Evolutionary conservation across 2,888 invertebrate genomes (phyloP).

Genomic region (Ptychoptera contaminata): DNA sequence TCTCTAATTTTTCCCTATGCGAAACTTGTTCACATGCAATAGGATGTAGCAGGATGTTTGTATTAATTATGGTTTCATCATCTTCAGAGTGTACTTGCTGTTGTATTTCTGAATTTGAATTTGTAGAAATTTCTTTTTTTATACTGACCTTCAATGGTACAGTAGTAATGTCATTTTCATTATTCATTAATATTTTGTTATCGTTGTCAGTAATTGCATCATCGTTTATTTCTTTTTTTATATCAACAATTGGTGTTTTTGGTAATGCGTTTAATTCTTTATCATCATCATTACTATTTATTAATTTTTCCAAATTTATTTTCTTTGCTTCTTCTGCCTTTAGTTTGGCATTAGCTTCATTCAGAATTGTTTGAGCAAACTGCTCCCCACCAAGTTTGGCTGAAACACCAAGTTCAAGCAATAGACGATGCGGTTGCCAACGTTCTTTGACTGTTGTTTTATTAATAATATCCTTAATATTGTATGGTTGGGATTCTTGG

Average conservation of each 20-base stretch:
- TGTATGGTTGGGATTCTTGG: slow-evolving; percentile 46
- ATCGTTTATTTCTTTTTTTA: slow-evolving; percentile 23
- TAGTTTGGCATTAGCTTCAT: slow-evolving; percentile 23
- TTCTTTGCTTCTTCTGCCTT: slow-evolving; percentile 14
- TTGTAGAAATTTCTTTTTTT: slow-evolving; percentile 6
- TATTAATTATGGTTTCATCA: slow-evolving; percentile 12
- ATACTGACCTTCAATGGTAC: slow-evolving; percentile 15
- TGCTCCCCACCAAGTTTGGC: slow-evolving; percentile 57
- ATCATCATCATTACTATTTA: background rate
- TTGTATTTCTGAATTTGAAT: too few species aligned
- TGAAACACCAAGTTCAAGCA: slow-evolving; percentile 68
- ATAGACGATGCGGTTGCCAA: slow-evolving; percentile 66
- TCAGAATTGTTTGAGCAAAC: slow-evolving; percentile 33
- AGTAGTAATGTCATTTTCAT: slow-evolving; percentile 20
- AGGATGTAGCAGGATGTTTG: slow-evolving; percentile 32
- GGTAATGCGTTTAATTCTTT: slow-evolving; percentile 8
- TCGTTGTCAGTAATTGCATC: slow-evolving; percentile 5
- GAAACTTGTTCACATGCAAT: slow-evolving; percentile 41
- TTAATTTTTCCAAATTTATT: slow-evolving; percentile 9
- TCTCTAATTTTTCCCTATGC: slow-evolving; percentile 39
- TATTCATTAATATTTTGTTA: slow-evolving; percentile 14
- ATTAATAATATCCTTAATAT: slow-evolving; percentile 4
- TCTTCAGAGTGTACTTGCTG: background rate
- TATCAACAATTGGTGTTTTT: slow-evolving; percentile 10
- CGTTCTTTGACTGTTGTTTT: slow-evolving; percentile 46